Conservation (phyloP, 2,113 vertebrate genomes). For the Podiceps cristatus region DNA sequence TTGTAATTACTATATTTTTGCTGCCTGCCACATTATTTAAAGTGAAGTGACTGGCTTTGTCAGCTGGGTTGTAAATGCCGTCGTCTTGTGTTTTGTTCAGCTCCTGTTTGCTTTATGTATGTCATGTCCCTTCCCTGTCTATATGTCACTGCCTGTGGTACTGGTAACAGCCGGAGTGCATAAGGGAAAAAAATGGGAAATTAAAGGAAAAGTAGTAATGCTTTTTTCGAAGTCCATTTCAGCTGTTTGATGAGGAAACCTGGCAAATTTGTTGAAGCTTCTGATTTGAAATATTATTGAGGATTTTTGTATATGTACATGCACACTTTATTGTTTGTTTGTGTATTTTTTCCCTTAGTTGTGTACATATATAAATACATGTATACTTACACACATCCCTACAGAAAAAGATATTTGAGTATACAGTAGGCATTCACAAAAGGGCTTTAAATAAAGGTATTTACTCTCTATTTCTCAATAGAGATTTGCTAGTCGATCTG, state of each 20-base stretch:
- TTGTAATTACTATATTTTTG: constrained; percentile 77
- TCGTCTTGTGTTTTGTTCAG: constrained; percentile 64
- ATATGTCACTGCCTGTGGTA: constrained; percentile 2
- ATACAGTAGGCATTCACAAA: no score
- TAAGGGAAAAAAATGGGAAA: background rate
- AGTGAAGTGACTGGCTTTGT: constrained; percentile 75
- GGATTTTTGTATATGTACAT: fast-evolving
- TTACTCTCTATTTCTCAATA: fast-evolving
- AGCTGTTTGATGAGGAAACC: background rate
- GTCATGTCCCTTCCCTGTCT: constrained; percentile 50
- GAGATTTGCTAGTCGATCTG: background rate
- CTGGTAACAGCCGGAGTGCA: background rate
- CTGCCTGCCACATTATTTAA: constrained; percentile 74
- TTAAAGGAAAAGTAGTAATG: background rate
- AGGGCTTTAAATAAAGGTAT: background rate
- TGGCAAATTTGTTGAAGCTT: background rate
- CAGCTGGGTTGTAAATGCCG: constrained; percentile 59
- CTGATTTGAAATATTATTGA: fast-evolving
- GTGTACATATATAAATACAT: fast-evolving
- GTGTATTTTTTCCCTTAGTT: fast-evolving
- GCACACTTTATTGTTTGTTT: fast-evolving
- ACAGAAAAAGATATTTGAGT: background rate
- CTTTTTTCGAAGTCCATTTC: background rate
- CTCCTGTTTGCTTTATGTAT: constrained; percentile 66
- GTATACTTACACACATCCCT: fast-evolving